Evolutionary conservation across 37 sponge, comb jelly and placozoan genomes (phyloP).

Genomic region (Dysidea cf. avara): DNA sequence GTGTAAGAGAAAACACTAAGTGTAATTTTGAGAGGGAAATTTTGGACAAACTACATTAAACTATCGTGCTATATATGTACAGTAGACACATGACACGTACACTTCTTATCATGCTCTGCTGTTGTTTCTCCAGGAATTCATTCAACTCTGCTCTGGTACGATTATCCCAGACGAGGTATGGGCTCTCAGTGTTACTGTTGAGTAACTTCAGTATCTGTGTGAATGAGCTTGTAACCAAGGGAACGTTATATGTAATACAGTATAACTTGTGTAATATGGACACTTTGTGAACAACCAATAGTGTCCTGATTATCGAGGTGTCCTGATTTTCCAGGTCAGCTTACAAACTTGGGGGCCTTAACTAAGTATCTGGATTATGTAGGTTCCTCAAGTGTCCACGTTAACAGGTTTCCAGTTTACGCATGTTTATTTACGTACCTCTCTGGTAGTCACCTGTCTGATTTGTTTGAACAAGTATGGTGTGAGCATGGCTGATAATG

Average conservation of each 20-base stretch:
- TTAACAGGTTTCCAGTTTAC: conserved; percentile 2
- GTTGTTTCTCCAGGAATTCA: conserved; percentile 90
- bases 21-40: background rate
- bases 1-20: background rate
- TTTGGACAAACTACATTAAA: background rate
- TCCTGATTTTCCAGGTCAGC: too few species aligned
- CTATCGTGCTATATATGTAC: background rate
- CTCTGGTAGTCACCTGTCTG: conserved; percentile 38
- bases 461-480: conserved; percentile 78
- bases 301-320: too few species aligned
- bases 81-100: conserved; percentile 2
- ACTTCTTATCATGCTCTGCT: conserved; percentile 72
- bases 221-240: background rate
- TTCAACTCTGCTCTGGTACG: conserved; percentile 90
- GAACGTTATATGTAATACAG: background rate
- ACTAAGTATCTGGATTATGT: too few species aligned
- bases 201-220: conserved; percentile 88
- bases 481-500: conserved; percentile 68
- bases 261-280: too few species aligned
- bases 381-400: conserved; percentile 8
- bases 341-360: too few species aligned
- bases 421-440: conserved; percentile 32
- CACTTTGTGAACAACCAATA: too few species aligned
- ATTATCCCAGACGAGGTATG: conserved; percentile 99
- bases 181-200: conserved; percentile 96